Evolutionary conservation across 2,113 vertebrate species (phyloP), one percentile per base, ranked within the genome.

Genomic region (Podocnemis expansa): DNA sequence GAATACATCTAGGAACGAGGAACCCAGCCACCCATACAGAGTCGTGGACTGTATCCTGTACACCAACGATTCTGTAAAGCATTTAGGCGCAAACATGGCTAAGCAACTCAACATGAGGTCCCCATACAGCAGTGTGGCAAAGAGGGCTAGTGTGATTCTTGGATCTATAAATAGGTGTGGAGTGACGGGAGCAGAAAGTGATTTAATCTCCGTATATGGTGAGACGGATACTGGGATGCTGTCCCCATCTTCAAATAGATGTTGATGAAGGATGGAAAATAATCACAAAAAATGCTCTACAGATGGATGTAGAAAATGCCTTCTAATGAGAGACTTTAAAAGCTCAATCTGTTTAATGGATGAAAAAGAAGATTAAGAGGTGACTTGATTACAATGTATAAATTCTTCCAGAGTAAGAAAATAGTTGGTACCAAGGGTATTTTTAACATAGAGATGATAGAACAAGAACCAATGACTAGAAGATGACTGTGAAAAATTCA

Each of bases 251-350:
- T 29, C 89, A 92, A 94, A 89, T 96, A 90, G 96, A 94, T 95
- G 96, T 96, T 95, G 95, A 94, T 14, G 87, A 63, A 89, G 90
- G 95, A 51, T 85, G 95, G 90, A 87, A 95, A 92, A 73, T 58
- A 78, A 91, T 95, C 95, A n/a, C n/a, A n/a, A n/a, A n/a, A n/a
- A n/a, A n/a, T n/a, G n/a, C n/a, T n/a, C n/a, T 92, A 73, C 54
- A 67, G 92, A 83, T 78, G 82, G 73, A 82, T 88, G 54, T 56
- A 56, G 94, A 89, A 96, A 97, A 95, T 94, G 82, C 89, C 87
- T n/a, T 96, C 93, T 94, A 89, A 94, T 94, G 92, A 96, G 92
- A 95, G 86, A 81, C 80, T 90, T 89, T 90, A 93, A 76, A 80
- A 92, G 51, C 89, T 94, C 93, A 93, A 88, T 96, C 82, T 67